Percentiles rank a stretch among this genome's conserved stretches.
Conservation (phyloP, 53 echinoderm and acorn worm genomes). For the Paracentrotus lividus region DNA sequence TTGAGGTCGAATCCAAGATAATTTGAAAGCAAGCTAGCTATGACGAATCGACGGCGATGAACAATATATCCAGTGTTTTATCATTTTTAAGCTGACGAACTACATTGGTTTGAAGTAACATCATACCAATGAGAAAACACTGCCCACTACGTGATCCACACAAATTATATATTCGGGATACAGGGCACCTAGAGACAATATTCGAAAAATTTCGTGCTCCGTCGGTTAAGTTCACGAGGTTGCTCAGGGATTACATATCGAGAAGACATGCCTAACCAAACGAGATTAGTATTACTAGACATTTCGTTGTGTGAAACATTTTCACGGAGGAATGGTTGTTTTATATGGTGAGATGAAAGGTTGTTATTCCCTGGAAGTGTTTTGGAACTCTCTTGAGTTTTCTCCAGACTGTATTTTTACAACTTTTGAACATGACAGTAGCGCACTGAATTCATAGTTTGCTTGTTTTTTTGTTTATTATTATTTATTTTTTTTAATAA, state of each 20-base stretch:
- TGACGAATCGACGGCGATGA: conserved; percentile 9
- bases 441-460: too few species aligned
- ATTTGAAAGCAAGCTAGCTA: conserved; percentile 3
- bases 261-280: too few species aligned
- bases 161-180: neutral
- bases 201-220: neutral
- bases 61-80: conserved; percentile 26
- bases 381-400: neutral
- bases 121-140: conserved; percentile 62
- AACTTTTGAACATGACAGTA: too few species aligned
- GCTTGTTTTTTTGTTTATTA: too few species aligned
- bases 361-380: neutral
- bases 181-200: neutral
- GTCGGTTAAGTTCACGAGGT: too few species aligned
- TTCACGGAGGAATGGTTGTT: conserved; percentile 14
- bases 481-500: too few species aligned
- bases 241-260: too few species aligned
- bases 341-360: neutral
- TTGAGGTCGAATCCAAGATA: neutral
- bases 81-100: neutral
- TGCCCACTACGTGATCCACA: neutral
- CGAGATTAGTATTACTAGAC: too few species aligned
- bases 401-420: too few species aligned
- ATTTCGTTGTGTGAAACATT: too few species aligned
- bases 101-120: conserved; percentile 55